Conservation (phyloP, 2,113 vertebrate species). For the Nannobrachium achirus region DNA sequence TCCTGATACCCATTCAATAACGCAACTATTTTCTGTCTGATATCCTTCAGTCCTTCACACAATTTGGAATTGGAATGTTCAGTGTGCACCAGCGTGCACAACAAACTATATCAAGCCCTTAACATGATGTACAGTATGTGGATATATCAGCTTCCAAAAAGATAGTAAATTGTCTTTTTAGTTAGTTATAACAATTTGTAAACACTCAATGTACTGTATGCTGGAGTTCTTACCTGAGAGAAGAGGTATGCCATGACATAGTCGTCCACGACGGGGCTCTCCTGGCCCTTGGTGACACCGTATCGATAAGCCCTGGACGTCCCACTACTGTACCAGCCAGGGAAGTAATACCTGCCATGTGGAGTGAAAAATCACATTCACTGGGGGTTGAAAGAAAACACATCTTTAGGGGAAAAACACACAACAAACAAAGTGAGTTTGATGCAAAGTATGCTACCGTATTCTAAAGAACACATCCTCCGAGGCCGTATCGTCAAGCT, state of each 20-base stretch:
- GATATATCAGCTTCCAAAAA: too few species aligned
- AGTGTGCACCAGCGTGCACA: too few species aligned
- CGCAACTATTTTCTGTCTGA: too few species aligned
- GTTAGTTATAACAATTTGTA: background rate
- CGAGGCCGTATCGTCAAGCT: conserved; percentile 83
- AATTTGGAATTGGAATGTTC: too few species aligned
- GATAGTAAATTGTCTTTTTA: background rate
- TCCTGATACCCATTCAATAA: too few species aligned
- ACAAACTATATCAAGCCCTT: too few species aligned
- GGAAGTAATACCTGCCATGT: conserved; percentile 90
- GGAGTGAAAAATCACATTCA: background rate
- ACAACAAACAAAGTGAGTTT: background rate
- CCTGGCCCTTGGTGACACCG: conserved; percentile 87
- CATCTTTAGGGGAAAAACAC: background rate
- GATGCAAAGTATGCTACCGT: conserved; percentile 73
- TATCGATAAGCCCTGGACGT: conserved; percentile 87
- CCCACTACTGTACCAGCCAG: conserved; percentile 91
- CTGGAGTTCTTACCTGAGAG: conserved; percentile 85
- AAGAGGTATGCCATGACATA: conserved; percentile 93
- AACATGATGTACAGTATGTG: too few species aligned
- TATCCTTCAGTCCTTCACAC: too few species aligned
- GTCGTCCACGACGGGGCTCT: conserved; percentile 92
- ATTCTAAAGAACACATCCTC: conserved; percentile 87
- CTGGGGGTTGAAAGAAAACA: background rate
- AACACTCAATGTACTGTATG: background rate